Percentiles rank a stretch among this genome's conserved stretches.
These are phyloP conservation scores for Cylloceria caligata DNA, from an alignment of 2,888 invertebrate genomes.

Conservation along the genomic window DNA sequence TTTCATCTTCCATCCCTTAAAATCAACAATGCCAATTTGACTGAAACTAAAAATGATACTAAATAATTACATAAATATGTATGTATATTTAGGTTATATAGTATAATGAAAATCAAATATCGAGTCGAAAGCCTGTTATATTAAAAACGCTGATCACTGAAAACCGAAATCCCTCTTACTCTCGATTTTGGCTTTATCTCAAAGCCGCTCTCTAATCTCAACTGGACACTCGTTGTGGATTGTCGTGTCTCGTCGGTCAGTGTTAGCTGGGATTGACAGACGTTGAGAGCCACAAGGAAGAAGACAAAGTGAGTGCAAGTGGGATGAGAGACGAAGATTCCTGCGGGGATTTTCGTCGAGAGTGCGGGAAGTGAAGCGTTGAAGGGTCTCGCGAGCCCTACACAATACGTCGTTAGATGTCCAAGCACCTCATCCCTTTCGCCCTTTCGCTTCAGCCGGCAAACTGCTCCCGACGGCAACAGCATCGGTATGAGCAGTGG, in stretches of 20 bases:
- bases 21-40: no score
- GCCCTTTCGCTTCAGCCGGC: slow-evolving; percentile 49
- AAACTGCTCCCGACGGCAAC: slow-evolving; percentile 57
- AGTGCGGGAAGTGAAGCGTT: slow-evolving; percentile 66
- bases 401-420: slow-evolving; percentile 81
- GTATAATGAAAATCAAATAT: background rate
- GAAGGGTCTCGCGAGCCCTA: slow-evolving; percentile 78
- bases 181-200: slow-evolving; percentile 28
- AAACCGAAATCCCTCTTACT: slow-evolving; percentile 25
- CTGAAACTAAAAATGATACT: background rate
- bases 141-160: background rate
- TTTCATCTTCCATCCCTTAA: no score
- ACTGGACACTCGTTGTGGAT: slow-evolving; percentile 56
- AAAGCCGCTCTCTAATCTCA: slow-evolving; percentile 53
- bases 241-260: slow-evolving; percentile 22
- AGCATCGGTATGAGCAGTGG: slow-evolving; percentile 59
- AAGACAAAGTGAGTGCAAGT: slow-evolving; percentile 21
- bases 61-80: no score
- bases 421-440: slow-evolving; percentile 50
- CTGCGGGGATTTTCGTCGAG: slow-evolving; percentile 57
- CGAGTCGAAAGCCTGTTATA: background rate
- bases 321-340: slow-evolving; percentile 40
- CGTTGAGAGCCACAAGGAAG: slow-evolving; percentile 10
- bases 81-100: no score
- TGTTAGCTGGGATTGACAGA: slow-evolving; percentile 29